Conservation (phyloP, 2,113 vertebrate species). For the Dromas ardeola region DNA sequence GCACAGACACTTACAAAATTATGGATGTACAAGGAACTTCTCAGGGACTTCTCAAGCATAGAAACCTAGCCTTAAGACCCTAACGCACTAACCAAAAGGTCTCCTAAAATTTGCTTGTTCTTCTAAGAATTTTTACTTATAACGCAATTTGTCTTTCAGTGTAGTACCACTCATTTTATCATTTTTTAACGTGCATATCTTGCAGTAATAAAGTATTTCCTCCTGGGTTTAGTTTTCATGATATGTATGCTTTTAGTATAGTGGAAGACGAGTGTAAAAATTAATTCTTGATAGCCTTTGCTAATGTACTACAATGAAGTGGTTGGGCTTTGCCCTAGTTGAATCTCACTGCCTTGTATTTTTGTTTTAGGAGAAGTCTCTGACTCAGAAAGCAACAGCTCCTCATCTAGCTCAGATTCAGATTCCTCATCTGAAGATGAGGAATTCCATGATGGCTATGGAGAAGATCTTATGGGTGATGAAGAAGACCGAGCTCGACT, state of each 20-base stretch:
- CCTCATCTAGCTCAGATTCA: conserved; percentile 95
- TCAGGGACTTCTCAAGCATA: neutral
- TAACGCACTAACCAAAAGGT: neutral
- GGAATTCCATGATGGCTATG: conserved; percentile 95
- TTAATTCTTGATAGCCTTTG: neutral
- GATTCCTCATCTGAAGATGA: conserved; percentile 96
- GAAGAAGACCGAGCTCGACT: conserved; percentile 94
- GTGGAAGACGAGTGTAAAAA: neutral
- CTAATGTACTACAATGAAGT: neutral
- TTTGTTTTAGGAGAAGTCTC: conserved; percentile 91
- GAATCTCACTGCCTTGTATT: neutral
- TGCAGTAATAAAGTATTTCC: neutral
- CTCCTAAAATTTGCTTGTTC: neutral
- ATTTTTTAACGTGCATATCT: neutral
- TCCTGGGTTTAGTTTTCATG: neutral
- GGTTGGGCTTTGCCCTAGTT: neutral
- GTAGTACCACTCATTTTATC: neutral
- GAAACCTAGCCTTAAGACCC: neutral
- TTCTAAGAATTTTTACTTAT: neutral
- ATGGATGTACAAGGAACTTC: neutral
- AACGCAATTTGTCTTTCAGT: neutral
- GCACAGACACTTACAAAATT: rapidly evolving
- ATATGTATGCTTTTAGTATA: neutral
- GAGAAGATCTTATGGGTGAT: conserved; percentile 97
- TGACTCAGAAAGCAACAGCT: conserved; percentile 96